Evolutionary conservation across 2,113 vertebrate species (phyloP), one percentile per base, ranked within the genome.

Genomic region (Caretta caretta): DNA sequence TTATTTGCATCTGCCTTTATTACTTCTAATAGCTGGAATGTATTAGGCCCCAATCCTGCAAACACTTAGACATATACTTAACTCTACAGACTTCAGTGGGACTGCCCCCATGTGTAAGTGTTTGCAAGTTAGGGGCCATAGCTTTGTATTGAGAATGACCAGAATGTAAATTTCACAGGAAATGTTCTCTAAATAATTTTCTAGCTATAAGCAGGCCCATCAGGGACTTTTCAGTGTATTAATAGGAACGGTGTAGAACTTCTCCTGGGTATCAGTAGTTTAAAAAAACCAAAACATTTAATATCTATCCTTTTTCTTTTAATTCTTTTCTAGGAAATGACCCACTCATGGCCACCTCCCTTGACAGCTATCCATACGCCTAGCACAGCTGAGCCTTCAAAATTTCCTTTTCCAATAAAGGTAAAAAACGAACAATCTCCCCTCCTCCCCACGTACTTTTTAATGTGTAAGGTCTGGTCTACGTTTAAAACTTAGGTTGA

Each of bases 291-390:
- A 42, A 42, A 92, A 17, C 75, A 17, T 48, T 83, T 54, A 78
- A 12, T 46, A 48, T 38, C 10, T 25, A 82, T 59, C 83, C 31
- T 38, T 87, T 90, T 84, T 48, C 85, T 82, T 87, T 95, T 84
- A 42, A 96, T 96, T 94, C 86, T 93, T 86, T 97, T 95, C 35
- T 81, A 99, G 99, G 99, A 99, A 98, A 99, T 99, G 99, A 99
- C 99, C 83, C 99, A 99, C 59, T 98, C 99, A 31, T 99, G 99
- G 99, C 99, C 99, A 9, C 99, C 99, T 89, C 99, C 99, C 80
- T 93, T 99, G 97, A 99, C 99, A 94, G 98, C 98, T 92, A 99
- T 99, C 97, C 98, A 98, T 46, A 99, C 99, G 0, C 99, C 99
- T 22, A 98, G 98, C 89, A 98, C 98, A 87, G 96, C 98, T 24